A percentile compares a stretch with the other conserved stretches of the same genome.
These are phyloP conservation scores for Rhopalosiphum nymphaeae DNA, from an alignment of 2,888 invertebrate species.

Conservation along the genomic window DNA sequence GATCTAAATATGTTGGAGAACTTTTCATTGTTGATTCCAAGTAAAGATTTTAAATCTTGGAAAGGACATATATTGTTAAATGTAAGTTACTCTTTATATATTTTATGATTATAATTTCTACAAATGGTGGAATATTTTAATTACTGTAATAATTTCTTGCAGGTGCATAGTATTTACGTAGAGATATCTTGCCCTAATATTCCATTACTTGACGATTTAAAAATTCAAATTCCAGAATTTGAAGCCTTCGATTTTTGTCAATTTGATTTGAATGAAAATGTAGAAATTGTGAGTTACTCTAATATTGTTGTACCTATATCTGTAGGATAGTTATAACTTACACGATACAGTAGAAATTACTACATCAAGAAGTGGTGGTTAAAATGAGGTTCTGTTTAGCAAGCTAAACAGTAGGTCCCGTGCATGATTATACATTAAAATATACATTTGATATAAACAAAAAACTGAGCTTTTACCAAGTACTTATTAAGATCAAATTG, in stretches of 20 bases:
- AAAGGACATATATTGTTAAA: conserved; percentile 39
- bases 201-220: conserved; percentile 26
- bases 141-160: background rate
- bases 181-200: conserved; percentile 37
- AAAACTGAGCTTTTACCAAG: background rate
- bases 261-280: conserved; percentile 23
- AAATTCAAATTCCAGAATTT: background rate
- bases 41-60: conserved; percentile 31
- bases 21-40: conserved; percentile 32
- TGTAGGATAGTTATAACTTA: background rate
- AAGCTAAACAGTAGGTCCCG: background rate
- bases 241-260: background rate
- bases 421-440: background rate
- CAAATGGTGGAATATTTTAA: background rate
- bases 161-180: conserved; percentile 27
- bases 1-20: background rate
- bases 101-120: background rate
- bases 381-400: background rate
- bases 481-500: background rate
- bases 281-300: background rate
- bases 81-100: background rate
- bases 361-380: background rate
- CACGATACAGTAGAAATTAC: background rate
- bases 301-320: background rate
- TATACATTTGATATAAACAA: background rate